Percentiles rank a stretch among this genome's conserved stretches.
These are phyloP conservation scores for Ennomos quercinarius DNA, from an alignment of 2,888 invertebrate genomes.

Conservation along the genomic window DNA sequence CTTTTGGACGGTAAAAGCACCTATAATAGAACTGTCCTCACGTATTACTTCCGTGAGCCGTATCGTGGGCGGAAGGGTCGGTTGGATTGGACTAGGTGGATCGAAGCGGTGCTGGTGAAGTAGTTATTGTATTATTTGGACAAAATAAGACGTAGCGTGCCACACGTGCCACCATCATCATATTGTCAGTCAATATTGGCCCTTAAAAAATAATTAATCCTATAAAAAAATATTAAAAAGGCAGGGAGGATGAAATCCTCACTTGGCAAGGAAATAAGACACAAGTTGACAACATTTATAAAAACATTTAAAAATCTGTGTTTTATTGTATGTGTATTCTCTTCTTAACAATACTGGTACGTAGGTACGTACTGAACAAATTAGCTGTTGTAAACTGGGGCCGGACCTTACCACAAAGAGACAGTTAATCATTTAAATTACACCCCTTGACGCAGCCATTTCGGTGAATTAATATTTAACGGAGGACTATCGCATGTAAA, in stretches of 20 bases:
- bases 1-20: slow-evolving; percentile 33
- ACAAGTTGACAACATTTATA: no score
- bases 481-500: slow-evolving; percentile 34
- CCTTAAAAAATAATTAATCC: no score
- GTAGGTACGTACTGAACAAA: not conserved
- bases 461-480: slow-evolving; percentile 50
- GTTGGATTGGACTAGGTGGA: not conserved
- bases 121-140: not conserved
- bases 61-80: slow-evolving; percentile 20
- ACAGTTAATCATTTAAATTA: slow-evolving; percentile 48
- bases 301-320: no score
- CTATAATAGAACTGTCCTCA: slow-evolving; percentile 29
- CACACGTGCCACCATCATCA: no score
- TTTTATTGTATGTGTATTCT: no score
- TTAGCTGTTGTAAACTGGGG: slow-evolving; percentile 6
- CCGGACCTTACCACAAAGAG: slow-evolving; percentile 22
- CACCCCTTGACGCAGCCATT: slow-evolving; percentile 47
- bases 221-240: no score
- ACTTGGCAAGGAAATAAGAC: no score
- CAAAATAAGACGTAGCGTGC: no score
- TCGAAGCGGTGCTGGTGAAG: slow-evolving; percentile 8
- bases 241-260: no score
- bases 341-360: no score
- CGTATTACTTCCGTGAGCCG: slow-evolving; percentile 26
- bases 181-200: no score